Evolutionary conservation across 1,140 invertebrate species (phyloP).

Genomic region (Ericerus pela): DNA sequence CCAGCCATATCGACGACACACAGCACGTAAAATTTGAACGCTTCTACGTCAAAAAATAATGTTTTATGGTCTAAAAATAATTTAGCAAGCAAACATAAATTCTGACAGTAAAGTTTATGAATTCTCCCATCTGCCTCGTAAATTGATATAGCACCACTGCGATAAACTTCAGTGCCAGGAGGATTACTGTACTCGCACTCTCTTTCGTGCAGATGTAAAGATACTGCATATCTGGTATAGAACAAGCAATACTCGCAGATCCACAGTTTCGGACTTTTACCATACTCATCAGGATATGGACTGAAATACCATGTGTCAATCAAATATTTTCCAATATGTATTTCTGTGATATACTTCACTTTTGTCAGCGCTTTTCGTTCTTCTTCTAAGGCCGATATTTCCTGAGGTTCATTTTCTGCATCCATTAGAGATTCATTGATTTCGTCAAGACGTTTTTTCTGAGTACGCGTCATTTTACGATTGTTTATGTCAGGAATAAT

Average conservation of each 20-base stretch:
- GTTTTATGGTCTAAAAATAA: conserved; percentile 95
- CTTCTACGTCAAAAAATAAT: conserved; percentile 93
- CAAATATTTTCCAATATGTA: conserved; percentile 80
- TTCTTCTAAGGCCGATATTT: conserved; percentile 90
- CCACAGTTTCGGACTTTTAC: conserved; percentile 84
- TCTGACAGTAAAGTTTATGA: conserved; percentile 90
- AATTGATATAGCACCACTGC: conserved; percentile 74
- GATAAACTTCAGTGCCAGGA: conserved; percentile 82
- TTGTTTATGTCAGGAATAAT: conserved; percentile 59
- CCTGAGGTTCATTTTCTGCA: conserved; percentile 21
- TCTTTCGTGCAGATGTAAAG: conserved; percentile 66
- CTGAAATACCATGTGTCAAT: conserved; percentile 99
- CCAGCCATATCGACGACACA: conserved; percentile 90
- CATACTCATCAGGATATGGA: conserved; percentile 94
- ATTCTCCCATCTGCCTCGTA: conserved; percentile 84
- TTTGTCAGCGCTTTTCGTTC: conserved; percentile 96
- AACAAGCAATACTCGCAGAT: conserved; percentile 97
- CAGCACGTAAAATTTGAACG: conserved; percentile 91
- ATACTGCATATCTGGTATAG: conserved; percentile 88
- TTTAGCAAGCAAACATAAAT: conserved; percentile 87
- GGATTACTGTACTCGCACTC: conserved; percentile 76
- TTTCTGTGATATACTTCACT: conserved; percentile 95
- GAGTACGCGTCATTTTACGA: conserved; percentile 90
- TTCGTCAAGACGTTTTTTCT: conserved; percentile 95
- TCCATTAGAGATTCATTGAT: conserved; percentile 93